These are phyloP conservation scores for Nasua narica DNA, from an alignment of 2,797 vertebrate genomes.

Conservation along the genomic window DNA sequence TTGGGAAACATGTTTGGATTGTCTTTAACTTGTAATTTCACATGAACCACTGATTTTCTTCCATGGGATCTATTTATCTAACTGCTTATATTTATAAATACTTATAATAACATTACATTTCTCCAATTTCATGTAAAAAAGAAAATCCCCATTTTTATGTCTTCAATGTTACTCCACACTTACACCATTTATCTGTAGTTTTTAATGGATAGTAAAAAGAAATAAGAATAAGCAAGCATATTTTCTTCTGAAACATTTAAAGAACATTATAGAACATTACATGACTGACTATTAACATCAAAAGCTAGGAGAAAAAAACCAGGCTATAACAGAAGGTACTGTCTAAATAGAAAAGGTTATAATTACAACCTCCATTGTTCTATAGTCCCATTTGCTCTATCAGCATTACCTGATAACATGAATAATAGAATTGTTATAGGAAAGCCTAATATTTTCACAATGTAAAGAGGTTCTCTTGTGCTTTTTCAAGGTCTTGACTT, in stretches of 20 bases:
- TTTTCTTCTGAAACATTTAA: constrained; percentile 55
- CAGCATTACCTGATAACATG: constrained; percentile 21
- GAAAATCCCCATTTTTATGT: neutral
- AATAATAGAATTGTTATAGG: neutral
- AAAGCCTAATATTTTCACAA: neutral
- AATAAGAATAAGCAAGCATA: constrained; percentile 46
- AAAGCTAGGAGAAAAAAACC: neutral
- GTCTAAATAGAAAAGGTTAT: constrained; percentile 52
- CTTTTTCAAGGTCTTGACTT: constrained; percentile 4
- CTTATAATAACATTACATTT: neutral
- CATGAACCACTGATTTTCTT: neutral
- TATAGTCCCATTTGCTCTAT: constrained; percentile 38
- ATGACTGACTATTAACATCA: neutral
- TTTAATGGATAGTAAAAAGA: constrained; percentile 61
- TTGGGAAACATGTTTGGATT: neutral
- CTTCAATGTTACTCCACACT: neutral
- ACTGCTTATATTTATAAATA: neutral
- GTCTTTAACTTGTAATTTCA: neutral
- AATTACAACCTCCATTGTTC: constrained; percentile 47
- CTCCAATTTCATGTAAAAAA: neutral
- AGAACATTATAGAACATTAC: neutral
- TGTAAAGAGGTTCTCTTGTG: neutral
- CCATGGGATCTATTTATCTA: neutral
- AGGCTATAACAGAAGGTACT: constrained; percentile 46
- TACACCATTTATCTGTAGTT: constrained; percentile 2